phyloP scores from a whole-genome alignment of 2,113 vertebrate genomes.

The Amia ocellicauda region DNA sequence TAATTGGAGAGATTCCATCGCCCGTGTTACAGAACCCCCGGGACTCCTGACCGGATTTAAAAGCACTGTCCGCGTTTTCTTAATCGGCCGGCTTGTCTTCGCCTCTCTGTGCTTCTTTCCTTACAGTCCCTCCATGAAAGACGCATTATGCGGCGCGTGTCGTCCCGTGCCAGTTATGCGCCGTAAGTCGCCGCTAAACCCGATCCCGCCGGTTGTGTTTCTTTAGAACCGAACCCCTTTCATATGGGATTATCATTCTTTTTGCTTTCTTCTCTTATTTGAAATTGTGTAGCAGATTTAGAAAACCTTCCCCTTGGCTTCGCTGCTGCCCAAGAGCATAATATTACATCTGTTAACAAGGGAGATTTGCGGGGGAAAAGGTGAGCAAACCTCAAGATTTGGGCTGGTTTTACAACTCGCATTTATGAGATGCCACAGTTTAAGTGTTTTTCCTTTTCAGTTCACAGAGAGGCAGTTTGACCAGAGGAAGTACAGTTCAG shows the following conservation, averaged over 20 bases:
- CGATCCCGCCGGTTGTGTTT: conserved; percentile 15
- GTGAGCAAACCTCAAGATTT: not conserved
- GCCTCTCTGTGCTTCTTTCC: not conserved
- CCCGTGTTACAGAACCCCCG: not conserved
- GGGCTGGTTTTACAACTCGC: not conserved
- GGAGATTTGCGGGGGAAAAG: not conserved
- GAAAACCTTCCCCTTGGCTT: conserved; percentile 6
- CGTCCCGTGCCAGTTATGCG: conserved; percentile 11
- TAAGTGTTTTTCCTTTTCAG: not conserved
- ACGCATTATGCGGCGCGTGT: conserved; percentile 8
- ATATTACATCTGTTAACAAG: conserved; percentile 21
- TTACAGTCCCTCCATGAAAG: conserved; percentile 19
- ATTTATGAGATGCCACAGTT: conserved; percentile 1
- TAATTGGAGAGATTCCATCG: not conserved
- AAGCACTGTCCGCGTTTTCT: conserved; percentile 5
- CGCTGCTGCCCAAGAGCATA: not conserved
- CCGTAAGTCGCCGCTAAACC: conserved; percentile 14
- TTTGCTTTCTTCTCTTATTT: conserved; percentile 18
- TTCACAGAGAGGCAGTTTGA: too few species aligned
- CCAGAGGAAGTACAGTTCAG: too few species aligned
- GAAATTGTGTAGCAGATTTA: conserved; percentile 26
- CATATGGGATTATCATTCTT: conserved; percentile 29
- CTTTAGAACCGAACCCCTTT: conserved; percentile 20
- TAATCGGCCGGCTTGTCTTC: conserved; percentile 9
- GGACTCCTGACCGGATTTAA: not conserved